Percentiles rank a stretch among this genome's conserved stretches.
These are phyloP conservation scores for Bombus vancouverensis DNA, from an alignment of 1,140 invertebrate genomes.

Conservation along the genomic window DNA sequence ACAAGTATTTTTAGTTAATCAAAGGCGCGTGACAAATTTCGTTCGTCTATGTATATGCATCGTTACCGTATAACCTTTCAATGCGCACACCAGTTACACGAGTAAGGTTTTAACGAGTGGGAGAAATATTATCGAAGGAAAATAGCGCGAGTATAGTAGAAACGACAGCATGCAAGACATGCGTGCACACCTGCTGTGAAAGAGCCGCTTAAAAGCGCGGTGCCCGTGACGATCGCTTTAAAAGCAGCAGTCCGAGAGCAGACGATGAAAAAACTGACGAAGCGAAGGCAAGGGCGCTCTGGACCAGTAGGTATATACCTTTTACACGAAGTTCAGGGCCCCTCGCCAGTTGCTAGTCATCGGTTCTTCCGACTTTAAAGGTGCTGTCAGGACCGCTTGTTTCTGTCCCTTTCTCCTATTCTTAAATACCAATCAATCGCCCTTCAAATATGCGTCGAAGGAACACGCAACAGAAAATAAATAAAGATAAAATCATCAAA, in stretches of 20 bases:
- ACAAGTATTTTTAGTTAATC: neutral
- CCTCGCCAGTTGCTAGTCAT: constrained; percentile 67
- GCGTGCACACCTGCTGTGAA: constrained; percentile 65
- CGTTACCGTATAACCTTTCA: neutral
- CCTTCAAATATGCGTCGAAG: too few species aligned
- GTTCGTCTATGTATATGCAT: neutral
- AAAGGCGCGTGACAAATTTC: neutral
- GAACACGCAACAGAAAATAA: neutral
- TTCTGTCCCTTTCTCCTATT: neutral
- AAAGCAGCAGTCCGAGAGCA: constrained; percentile 70
- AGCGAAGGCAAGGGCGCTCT: constrained; percentile 67
- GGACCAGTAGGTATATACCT: constrained; percentile 74
- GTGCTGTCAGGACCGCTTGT: constrained; percentile 57
- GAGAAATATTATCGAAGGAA: constrained; percentile 1
- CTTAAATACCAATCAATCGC: neutral
- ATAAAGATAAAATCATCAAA: neutral
- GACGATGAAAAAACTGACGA: constrained; percentile 77
- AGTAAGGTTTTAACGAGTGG: neutral
- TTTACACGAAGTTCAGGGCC: constrained; percentile 68
- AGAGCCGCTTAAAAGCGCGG: constrained; percentile 69
- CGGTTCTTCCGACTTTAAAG: constrained; percentile 70
- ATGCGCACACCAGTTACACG: neutral
- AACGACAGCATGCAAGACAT: constrained; percentile 31
- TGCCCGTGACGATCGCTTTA: constrained; percentile 72
- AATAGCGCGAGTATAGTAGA: neutral